Conservation (phyloP, 2,113 vertebrate genomes). For the Thamnophis sirtalis region DNA sequence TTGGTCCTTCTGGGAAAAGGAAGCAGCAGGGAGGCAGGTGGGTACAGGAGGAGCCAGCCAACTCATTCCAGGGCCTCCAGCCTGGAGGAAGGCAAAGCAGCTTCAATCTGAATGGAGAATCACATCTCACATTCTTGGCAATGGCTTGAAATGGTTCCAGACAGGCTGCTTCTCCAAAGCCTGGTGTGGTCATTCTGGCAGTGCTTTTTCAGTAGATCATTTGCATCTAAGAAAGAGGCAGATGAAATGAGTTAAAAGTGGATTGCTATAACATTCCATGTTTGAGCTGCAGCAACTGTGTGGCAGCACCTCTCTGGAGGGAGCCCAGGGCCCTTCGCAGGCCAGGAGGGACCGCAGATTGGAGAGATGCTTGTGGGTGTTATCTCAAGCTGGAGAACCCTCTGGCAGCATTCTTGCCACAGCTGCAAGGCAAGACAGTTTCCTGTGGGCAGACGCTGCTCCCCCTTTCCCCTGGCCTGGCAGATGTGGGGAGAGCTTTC, state of each 20-base stretch:
- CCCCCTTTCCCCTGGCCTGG: background rate
- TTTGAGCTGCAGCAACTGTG: background rate
- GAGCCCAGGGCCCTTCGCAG: background rate
- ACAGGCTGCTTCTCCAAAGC: background rate
- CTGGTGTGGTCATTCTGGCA: background rate
- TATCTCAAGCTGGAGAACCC: background rate
- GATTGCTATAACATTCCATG: background rate
- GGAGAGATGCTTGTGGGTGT: background rate
- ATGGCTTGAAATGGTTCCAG: background rate
- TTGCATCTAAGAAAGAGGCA: background rate
- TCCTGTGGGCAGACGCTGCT: background rate
- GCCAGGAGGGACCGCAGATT: background rate
- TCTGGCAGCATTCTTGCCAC: background rate
- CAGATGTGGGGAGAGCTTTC: background rate
- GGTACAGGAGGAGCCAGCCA: background rate
- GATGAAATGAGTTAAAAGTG: background rate
- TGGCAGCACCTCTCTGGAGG: background rate
- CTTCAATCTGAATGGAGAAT: background rate
- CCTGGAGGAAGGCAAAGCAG: background rate
- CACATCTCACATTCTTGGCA: background rate
- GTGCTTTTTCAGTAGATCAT: background rate
- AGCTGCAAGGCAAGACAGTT: background rate
- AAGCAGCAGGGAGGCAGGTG: background rate
- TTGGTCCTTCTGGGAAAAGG: background rate
- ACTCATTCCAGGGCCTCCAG: background rate